Base-by-base conservation (phyloP, 2,797 vertebrate genomes). In the Sebastes diaconus region DNA sequence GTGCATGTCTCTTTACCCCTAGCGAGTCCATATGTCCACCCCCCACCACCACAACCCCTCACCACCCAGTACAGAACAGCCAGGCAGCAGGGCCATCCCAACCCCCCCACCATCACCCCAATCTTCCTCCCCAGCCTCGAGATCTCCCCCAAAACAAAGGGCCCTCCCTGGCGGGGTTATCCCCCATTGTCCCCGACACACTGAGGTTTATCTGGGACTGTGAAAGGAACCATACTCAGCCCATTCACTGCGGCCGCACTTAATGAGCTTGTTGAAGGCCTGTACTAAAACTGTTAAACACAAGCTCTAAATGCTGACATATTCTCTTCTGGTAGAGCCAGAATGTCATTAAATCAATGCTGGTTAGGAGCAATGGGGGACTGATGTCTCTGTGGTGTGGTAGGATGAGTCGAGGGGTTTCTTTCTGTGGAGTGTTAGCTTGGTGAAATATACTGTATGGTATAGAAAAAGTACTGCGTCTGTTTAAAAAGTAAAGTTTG, bases 1-100 rank as follows among this genome's bases (percentile, higher is more conserved):
- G 77, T 88, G 58, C 27, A 2, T 36, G 63, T 80, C 73, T 85
- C 69, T 81, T 57, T 78, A 65, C 84, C 87, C 92, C 88, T 83
- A 87, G 79, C 72, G 59, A 88, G 89, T 92, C 94, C 92, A 93
- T 95, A 93, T 94, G 95, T 95, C 90, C 94, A 34, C 75, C 63
- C 82, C 92, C 64, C 79, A 34, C 24, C 60, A 27, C 64, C 79
- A 70, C 71, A 79, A 39, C 25, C 64, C 29, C 65, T 30, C 68
- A 82, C 83, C 67, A 20, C 7, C 46, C 75, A 79, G 68, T 75
- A 52, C 36, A 59, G 71, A 88, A 73, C 90, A 90, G 86, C 86
- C 80, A 85, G 70, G 82, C 81, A 90, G 83, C 85, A 80, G 77
- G 74, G 50, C 61, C 55, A 61, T 88, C 95, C 91, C 75, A 69